These are phyloP conservation scores for Rhabdornis inornatus DNA, from an alignment of 2,113 vertebrate species.

Conservation along the genomic window DNA sequence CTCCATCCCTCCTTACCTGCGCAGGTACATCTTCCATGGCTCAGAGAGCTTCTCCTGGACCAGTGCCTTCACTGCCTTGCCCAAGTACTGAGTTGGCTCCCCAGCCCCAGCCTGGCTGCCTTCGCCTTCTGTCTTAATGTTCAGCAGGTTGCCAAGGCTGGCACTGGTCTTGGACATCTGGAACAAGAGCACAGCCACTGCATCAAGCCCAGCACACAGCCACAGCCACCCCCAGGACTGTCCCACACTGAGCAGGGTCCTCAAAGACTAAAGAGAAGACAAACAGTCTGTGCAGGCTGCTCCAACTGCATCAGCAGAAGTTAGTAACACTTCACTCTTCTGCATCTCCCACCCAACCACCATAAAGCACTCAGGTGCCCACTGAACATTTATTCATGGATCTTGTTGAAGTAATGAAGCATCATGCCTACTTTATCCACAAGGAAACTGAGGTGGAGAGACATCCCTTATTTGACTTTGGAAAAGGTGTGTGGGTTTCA, in stretches of 20 bases:
- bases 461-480: neutral
- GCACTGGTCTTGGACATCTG: conserved; percentile 89
- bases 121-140: conserved; percentile 86
- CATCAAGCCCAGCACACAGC: neutral
- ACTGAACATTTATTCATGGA: neutral
- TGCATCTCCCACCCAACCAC: neutral
- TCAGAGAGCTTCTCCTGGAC: conserved; percentile 84
- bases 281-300: neutral
- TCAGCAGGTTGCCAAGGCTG: conserved; percentile 83
- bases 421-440: neutral
- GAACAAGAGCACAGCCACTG: conserved; percentile 24
- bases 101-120: conserved; percentile 70
- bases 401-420: neutral
- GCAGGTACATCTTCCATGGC: conserved; percentile 94
- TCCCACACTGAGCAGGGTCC: neutral
- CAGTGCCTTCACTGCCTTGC: conserved; percentile 86
- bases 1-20: conserved; percentile 76
- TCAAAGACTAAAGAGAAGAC: neutral
- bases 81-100: conserved; percentile 84
- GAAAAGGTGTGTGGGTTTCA: neutral
- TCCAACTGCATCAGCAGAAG: neutral
- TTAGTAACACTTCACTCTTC: neutral
- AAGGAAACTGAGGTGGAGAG: neutral
- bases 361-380: neutral
- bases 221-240: neutral